Evolutionary conservation across 2,113 vertebrate genomes (phyloP).

Genomic region (Henicopernis longicauda): DNA sequence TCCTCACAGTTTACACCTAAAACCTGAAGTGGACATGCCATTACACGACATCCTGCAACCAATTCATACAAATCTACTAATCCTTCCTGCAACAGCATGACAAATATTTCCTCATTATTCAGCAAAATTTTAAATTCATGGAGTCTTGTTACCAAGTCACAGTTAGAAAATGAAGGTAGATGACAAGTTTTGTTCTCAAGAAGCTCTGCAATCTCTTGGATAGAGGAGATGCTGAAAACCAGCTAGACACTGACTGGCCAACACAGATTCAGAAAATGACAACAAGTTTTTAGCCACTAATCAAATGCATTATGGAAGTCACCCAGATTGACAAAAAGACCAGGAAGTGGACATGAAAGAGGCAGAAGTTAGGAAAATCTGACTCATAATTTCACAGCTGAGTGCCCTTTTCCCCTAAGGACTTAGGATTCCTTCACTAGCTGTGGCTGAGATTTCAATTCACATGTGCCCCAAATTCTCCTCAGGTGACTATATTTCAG

Average conservation of each 20-base stretch:
- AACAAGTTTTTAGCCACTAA: not conserved
- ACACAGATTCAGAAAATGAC: not conserved
- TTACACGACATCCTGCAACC: not conserved
- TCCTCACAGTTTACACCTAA: not conserved
- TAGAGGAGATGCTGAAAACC: not conserved
- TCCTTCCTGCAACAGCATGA: not conserved
- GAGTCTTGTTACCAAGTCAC: not conserved
- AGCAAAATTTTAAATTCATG: not conserved
- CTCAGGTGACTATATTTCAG: not conserved
- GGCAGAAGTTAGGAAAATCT: not conserved
- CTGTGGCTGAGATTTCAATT: not conserved
- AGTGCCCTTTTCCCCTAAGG: not conserved
- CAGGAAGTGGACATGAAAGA: not conserved
- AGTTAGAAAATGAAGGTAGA: not conserved
- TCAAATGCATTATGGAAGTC: not conserved
- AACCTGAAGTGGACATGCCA: not conserved
- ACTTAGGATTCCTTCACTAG: not conserved
- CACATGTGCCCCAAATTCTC: not conserved
- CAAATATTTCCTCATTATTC: not conserved
- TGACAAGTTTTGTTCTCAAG: not conserved
- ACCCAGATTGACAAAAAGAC: not conserved
- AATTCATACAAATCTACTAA: not conserved
- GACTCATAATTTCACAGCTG: not conserved
- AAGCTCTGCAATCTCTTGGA: not conserved
- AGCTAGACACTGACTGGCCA: not conserved